Base-by-base conservation (phyloP, 30 jellyfish, hydroid and myxozoan genomes). In the Turritopsis dohrnii region DNA sequence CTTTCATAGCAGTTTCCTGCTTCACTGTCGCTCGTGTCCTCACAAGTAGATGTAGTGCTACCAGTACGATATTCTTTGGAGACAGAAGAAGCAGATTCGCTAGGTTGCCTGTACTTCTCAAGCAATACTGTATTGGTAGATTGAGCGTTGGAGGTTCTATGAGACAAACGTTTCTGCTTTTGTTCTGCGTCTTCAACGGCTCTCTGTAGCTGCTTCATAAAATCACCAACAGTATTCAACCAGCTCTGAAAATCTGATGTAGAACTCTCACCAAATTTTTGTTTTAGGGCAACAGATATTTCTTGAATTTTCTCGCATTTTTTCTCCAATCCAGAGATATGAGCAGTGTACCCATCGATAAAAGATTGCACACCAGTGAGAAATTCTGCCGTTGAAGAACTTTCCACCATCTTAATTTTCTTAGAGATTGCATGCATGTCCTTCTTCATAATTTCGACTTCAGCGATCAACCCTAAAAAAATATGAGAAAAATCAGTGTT, bases 401-500 rank as follows among this genome's bases (percentile, higher is more conserved):
- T 74, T 54, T 29, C 60, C 3, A 75, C 65, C 66, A 72, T 83
- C n/a, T 86, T 86, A 52, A 41, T 22, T 22, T 73, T 82, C 79
- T 84, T 86, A 28, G 72, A 86, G 76, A 90, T 88, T 24, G 83
- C 82, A 41, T 74, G 65, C 66, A 93, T 41, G 30, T 88, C 96
- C 28, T 84, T 81, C 72, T 82, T 88, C 98, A 93, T 93, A 20
- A 93, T 90, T 21, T 93, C 96, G 30, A 88, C 86, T 84, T 93
- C 98, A 52, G 95, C 98, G 16, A 85, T 66, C 5, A 93, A 69
- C 19, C 77, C 60, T 41, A 41, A 5, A 41, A 5, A 41, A 41
- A 13, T 41, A 41, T 3, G 9, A 41, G 13, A 41, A 41, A 41
- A 13, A n/a, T n/a, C n/a, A n/a, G n/a, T n/a, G n/a, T n/a, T n/a